These are phyloP conservation scores for Epinephelus cyanopodus DNA, from an alignment of 2,113 vertebrate genomes.

Conservation along the genomic window DNA sequence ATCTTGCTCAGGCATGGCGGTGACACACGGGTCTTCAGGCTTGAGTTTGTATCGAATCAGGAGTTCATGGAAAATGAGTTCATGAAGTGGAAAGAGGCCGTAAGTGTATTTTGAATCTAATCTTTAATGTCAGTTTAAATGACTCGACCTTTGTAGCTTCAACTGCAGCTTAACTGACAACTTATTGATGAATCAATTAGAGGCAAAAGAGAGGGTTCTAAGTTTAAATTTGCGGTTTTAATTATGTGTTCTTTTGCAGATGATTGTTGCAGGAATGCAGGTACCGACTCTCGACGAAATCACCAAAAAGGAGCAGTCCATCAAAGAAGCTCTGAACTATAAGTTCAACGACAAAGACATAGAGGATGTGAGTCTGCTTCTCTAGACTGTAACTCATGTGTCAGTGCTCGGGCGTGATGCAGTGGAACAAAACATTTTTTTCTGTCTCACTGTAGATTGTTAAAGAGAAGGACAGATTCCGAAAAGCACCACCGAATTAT, in stretches of 20 bases:
- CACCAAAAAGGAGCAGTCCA: constrained; percentile 96
- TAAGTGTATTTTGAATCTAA: constrained; percentile 80
- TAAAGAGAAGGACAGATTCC: constrained; percentile 98
- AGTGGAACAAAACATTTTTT: rapidly evolving
- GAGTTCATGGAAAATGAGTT: constrained; percentile 98
- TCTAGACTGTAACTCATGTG: not conserved
- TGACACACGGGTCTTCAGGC: constrained; percentile 95
- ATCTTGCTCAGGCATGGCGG: constrained; percentile 90
- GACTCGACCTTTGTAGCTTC: too few species aligned
- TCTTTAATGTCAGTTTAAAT: not conserved
- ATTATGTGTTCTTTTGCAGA: constrained; percentile 80
- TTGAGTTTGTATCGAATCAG: constrained; percentile 99
- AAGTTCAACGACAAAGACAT: constrained; percentile 99
- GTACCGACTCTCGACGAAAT: constrained; percentile 98
- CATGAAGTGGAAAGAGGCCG: constrained; percentile 99
- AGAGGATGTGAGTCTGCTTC: constrained; percentile 90
- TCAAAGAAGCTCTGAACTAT: constrained; percentile 98
- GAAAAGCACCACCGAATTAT: constrained; percentile 97
- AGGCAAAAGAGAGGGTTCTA: too few species aligned
- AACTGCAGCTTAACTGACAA: too few species aligned
- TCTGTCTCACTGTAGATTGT: constrained; percentile 89
- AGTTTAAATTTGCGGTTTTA: not conserved
- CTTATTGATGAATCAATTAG: too few species aligned
- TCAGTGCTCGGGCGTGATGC: too few species aligned
- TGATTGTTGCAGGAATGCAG: constrained; percentile 97